Evolutionary conservation across 2,888 invertebrate species (phyloP).

Genomic region (Apomyelois bistriatella): DNA sequence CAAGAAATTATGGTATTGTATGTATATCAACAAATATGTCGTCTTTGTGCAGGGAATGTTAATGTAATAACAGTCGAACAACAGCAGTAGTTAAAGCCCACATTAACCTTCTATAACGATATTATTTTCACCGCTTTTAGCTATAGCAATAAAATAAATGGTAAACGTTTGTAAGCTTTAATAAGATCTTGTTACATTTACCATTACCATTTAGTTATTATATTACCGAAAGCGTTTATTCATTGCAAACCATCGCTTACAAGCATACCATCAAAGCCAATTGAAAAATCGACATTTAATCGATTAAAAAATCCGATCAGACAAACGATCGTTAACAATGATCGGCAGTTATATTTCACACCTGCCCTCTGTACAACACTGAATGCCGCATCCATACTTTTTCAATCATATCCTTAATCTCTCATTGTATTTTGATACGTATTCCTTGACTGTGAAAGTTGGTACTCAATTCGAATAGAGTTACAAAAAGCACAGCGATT

Average conservation of each 20-base stretch:
- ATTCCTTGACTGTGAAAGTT: conserved; percentile 11
- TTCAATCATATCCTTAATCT: conserved; percentile 21
- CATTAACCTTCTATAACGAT: conserved; percentile 12
- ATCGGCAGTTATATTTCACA: conserved; percentile 29
- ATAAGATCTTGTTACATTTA: conserved; percentile 15
- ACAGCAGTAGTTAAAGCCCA: conserved; percentile 6
- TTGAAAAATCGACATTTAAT: conserved; percentile 22
- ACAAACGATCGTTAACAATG: conserved; percentile 26
- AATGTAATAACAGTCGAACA: background rate
- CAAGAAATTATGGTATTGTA: too few relatives aligned
- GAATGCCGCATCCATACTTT: conserved; percentile 26
- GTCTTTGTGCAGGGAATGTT: background rate
- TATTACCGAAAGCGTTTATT: conserved; percentile 10
- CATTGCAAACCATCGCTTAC: background rate
- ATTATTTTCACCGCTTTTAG: conserved; percentile 13
- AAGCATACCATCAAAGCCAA: background rate
- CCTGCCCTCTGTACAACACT: conserved; percentile 30
- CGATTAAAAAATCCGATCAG: conserved; percentile 19
- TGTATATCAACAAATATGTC: background rate
- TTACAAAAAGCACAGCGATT: conserved; percentile 25
- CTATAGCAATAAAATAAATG: conserved; percentile 12
- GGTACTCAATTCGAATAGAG: background rate
- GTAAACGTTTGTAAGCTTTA: conserved; percentile 15
- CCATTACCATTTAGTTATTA: conserved; percentile 4
- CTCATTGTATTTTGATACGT: conserved; percentile 14